phyloP scores from a whole-genome alignment of 2,113 vertebrate genomes.

The Nycticebus coucang region DNA sequence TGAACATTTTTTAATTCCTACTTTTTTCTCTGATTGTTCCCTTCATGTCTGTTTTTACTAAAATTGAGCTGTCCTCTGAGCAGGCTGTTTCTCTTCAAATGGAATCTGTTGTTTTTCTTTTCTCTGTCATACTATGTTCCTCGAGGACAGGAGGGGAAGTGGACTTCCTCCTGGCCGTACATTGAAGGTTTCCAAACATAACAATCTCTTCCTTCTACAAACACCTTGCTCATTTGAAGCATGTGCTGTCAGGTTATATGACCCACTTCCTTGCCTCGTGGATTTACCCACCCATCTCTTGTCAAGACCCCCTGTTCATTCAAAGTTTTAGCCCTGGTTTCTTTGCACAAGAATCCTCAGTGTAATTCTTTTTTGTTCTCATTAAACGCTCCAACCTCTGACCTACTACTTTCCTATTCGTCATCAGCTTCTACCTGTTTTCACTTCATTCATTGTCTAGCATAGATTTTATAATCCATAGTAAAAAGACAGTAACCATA shows the following conservation, averaged over 20 bases:
- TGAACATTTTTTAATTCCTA: background rate
- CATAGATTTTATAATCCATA: background rate
- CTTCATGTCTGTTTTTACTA: conserved; percentile 25
- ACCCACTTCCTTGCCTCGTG: background rate
- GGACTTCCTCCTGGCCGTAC: background rate
- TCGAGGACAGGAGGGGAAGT: background rate
- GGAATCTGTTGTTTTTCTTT: background rate
- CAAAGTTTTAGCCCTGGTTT: background rate
- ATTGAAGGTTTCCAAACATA: background rate
- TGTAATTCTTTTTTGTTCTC: background rate
- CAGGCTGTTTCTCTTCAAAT: background rate
- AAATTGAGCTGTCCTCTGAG: background rate
- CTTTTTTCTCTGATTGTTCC: background rate
- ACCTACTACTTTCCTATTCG: background rate
- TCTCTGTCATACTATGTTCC: background rate
- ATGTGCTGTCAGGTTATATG: too few species aligned
- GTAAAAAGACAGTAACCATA: background rate
- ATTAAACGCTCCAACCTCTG: background rate
- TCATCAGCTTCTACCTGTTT: background rate
- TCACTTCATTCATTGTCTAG: background rate
- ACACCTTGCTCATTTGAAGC: background rate
- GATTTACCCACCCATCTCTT: background rate
- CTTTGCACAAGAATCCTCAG: background rate
- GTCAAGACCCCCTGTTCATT: background rate
- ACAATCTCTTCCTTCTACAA: background rate